Conservation (phyloP, 2,113 vertebrate species). For the Rhadina sibilatrix region DNA sequence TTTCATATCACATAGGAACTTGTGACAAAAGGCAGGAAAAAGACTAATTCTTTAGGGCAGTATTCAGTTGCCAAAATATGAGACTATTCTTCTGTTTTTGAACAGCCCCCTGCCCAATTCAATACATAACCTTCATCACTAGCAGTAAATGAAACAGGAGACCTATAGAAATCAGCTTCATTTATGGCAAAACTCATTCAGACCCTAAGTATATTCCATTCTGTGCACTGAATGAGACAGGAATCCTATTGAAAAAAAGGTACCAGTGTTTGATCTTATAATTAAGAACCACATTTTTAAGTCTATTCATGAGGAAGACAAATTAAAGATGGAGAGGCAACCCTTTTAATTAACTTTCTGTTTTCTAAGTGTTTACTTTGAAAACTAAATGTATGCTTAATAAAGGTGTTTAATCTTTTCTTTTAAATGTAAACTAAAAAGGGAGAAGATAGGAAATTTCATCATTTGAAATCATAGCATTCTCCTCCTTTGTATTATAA, state of each 20-base stretch:
- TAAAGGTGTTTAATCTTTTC: not conserved
- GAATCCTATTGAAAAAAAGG: not conserved
- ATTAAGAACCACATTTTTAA: not conserved
- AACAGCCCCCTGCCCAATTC: slow-evolving; percentile 2
- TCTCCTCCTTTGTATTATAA: not conserved
- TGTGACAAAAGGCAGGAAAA: slow-evolving; percentile 19
- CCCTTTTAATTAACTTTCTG: not conserved
- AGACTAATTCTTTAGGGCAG: slow-evolving; percentile 7
- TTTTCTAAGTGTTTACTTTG: slow-evolving; percentile 3
- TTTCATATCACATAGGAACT: not conserved
- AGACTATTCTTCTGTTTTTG: slow-evolving; percentile 28
- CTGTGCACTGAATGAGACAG: not conserved
- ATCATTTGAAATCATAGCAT: not conserved
- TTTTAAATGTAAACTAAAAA: not conserved
- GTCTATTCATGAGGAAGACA: not conserved
- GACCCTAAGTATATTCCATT: not conserved
- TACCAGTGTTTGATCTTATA: not conserved
- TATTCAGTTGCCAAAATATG: slow-evolving; percentile 35
- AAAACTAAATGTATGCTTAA: not conserved
- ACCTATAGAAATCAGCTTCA: not conserved
- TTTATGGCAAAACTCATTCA: slow-evolving; percentile 27
- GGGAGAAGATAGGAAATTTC: not conserved
- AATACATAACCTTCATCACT: slow-evolving; percentile 24
- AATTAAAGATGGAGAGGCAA: not conserved
- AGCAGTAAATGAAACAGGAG: not conserved